Conservation (phyloP, 2,113 vertebrate genomes). For the Aramus guarauna region DNA sequence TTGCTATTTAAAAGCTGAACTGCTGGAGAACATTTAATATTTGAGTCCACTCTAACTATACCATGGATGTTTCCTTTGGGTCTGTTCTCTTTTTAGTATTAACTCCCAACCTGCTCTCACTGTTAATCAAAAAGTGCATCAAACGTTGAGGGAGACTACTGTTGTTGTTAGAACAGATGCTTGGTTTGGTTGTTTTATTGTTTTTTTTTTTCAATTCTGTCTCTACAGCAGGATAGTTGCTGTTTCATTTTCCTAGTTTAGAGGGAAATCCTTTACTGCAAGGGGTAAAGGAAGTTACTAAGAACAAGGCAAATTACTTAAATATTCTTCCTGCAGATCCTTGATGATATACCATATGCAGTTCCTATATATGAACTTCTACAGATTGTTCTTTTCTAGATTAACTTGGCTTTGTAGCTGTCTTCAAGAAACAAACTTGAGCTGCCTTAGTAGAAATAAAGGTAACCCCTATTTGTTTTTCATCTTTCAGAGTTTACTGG, state of each 20-base stretch:
- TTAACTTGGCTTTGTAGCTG: constrained; percentile 54
- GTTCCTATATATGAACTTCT: background rate
- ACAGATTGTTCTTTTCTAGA: constrained; percentile 29
- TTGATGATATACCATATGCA: background rate
- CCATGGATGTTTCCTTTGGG: background rate
- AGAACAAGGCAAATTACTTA: background rate
- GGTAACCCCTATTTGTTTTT: constrained; percentile 63
- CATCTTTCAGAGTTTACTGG: constrained; percentile 70
- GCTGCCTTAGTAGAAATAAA: constrained; percentile 69
- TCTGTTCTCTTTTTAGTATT: background rate
- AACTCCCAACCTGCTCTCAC: background rate
- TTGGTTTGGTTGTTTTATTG: background rate
- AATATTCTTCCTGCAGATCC: background rate
- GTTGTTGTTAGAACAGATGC: background rate
- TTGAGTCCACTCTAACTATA: background rate
- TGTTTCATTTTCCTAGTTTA: background rate
- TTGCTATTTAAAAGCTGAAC: constrained; percentile 52
- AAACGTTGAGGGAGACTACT: background rate
- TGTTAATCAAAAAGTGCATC: background rate
- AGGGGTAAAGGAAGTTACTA: background rate
- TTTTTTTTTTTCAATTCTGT: background rate
- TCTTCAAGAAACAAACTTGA: constrained; percentile 54
- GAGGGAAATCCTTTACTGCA: background rate
- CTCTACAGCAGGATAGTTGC: background rate
- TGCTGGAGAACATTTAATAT: constrained; percentile 51